Base-by-base conservation (phyloP, 2,113 vertebrate genomes). In the Psilopogon haemacephalus region DNA sequence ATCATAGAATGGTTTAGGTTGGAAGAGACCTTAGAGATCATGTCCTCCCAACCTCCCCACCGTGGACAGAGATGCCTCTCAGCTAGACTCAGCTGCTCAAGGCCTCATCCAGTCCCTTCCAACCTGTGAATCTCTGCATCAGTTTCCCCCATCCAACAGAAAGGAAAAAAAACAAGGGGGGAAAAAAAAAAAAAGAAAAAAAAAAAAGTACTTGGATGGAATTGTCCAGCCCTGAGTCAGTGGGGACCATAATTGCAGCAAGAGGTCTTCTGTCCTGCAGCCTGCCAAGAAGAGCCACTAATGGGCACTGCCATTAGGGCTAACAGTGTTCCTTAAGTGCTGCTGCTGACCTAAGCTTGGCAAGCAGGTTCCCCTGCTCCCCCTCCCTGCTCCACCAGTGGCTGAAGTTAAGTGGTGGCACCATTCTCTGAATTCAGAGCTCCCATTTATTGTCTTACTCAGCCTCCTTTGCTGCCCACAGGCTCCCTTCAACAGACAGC, bases 361-460 rank as follows among this genome's bases (percentile, higher is more conserved):
- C 56, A 3, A 26, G 91, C 94, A 88, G 82, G 91, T 89, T 91
- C 60, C 78, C 86, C 83, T 80, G 38, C 79, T 91, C 50, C 63
- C 91, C 79, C 42, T 44, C 42, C 58, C 52, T 81, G 89, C 75
- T 78, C 92, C 2, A 1, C 63, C 4, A 32, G 68, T 37, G 64
- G 55, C 14, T 26, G 56, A 42, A 62, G 23, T 37, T 19, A 40
- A 86, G 33, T 4, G 54, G 83, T 68, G 90, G 69, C 92, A 71
- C 85, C 90, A 80, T 74, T 81, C 88, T 87, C 83, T 58, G 59
- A 78, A 89, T 88, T 63, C 89, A 38, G 33, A 19, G 68, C 84
- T 81, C 24, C 79, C 85, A 32, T 80, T 84, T 65, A 18, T 38
- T 50, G n/a, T 40, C 72, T 33, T 15, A 21, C 19, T 44, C 62